Percentiles rank a stretch among this genome's conserved stretches.
These are phyloP conservation scores for Poecilia latipinna DNA, from an alignment of 2,113 vertebrate genomes.

Conservation along the genomic window DNA sequence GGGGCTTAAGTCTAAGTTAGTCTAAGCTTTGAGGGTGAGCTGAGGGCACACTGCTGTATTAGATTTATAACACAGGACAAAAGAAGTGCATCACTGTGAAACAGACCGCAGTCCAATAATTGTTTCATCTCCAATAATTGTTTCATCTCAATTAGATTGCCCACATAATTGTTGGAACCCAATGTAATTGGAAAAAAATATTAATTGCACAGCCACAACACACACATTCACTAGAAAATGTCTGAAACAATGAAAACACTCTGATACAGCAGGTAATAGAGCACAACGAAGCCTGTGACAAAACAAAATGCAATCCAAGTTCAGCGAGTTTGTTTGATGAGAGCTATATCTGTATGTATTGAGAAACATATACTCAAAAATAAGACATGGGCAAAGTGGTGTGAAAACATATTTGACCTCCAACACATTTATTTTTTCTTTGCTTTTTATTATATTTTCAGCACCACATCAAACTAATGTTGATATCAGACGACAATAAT, in stretches of 20 bases:
- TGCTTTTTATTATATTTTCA: not conserved
- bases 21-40: not conserved
- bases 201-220: not conserved
- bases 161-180: not conserved
- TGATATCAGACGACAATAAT: not conserved
- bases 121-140: not conserved
- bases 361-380: not conserved
- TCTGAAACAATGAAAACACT: not conserved
- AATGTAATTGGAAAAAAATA: not conserved
- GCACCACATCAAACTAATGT: not conserved
- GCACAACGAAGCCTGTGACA: not conserved
- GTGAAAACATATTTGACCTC: not conserved
- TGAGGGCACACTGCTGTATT: not conserved
- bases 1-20: not conserved
- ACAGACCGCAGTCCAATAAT: not conserved
- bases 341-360: not conserved
- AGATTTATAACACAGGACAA: constrained; percentile 9
- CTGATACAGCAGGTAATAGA: constrained; percentile 2
- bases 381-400: not conserved
- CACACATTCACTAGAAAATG: not conserved
- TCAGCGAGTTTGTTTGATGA: not conserved
- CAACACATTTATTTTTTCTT: not conserved
- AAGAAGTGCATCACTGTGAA: not conserved
- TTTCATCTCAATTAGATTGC: constrained; percentile 9
- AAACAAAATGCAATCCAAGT: not conserved